phyloP scores from a whole-genome alignment of 2,888 invertebrate genomes.

The Lamellibrachia satsuma region DNA sequence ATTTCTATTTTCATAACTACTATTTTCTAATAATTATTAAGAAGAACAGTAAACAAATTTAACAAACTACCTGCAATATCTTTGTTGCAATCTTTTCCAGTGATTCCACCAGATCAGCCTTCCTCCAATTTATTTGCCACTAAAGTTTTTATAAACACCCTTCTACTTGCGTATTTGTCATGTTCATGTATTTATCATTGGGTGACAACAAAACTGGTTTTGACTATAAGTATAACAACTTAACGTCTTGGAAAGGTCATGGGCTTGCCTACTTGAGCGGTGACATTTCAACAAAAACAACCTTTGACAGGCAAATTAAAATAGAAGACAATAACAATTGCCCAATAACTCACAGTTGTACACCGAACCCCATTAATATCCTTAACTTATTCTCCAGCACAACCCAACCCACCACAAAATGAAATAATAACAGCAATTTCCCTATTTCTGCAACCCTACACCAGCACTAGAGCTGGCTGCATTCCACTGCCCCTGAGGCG shows the following conservation, averaged over 20 bases:
- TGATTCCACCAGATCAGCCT: neutral
- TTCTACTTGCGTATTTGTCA: neutral
- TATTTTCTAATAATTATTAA: no score
- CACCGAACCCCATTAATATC: neutral
- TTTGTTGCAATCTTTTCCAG: neutral
- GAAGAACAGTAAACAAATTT: no score
- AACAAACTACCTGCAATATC: no score
- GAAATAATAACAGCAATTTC: constrained; percentile 3
- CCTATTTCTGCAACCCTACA: neutral
- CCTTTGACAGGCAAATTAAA: neutral
- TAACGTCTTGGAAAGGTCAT: neutral
- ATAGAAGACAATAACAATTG: neutral
- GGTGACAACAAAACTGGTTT: neutral
- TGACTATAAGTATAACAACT: neutral
- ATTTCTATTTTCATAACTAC: no score
- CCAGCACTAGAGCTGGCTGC: neutral
- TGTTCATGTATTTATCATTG: neutral
- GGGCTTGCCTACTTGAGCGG: neutral
- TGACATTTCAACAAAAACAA: neutral
- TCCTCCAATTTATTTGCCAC: neutral
- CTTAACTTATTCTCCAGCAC: neutral
- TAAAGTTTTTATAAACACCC: neutral
- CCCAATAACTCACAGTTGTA: neutral
- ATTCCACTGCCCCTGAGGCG: neutral
- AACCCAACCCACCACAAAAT: neutral